These are phyloP conservation scores for Erinaceus europaeus DNA, from an alignment of 2,113 vertebrate species.

Conservation along the genomic window DNA sequence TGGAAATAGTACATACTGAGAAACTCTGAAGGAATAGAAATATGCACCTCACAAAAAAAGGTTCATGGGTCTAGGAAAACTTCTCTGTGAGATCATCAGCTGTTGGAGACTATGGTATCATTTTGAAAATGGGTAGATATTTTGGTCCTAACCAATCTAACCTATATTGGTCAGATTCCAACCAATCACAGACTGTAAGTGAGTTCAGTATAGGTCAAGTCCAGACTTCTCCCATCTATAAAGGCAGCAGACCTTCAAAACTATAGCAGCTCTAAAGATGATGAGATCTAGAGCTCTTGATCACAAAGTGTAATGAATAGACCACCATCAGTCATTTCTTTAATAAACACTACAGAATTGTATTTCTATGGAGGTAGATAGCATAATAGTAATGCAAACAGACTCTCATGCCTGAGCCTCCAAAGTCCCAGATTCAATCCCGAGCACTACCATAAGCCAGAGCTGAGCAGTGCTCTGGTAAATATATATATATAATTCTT, in stretches of 20 bases:
- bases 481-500: too few species aligned
- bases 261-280: too few species aligned
- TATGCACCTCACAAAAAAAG: neutral
- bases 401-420: too few species aligned
- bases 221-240: fast-evolving
- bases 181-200: neutral
- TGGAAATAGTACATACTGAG: neutral
- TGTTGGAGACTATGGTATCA: neutral
- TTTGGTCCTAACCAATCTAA: neutral
- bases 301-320: neutral
- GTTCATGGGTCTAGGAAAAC: neutral
- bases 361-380: too few species aligned
- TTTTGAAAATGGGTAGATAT: neutral
- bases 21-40: neutral
- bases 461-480: too few species aligned
- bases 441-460: too few species aligned
- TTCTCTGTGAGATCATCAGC: neutral
- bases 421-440: too few species aligned
- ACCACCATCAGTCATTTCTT: neutral
- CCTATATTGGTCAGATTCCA: neutral
- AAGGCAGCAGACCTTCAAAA: neutral
- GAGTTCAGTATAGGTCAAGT: neutral
- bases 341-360: too few species aligned
- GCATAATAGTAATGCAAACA: too few species aligned
- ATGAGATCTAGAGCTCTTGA: neutral